Percentiles rank a stretch among this genome's conserved stretches.
Evolutionary conservation across 1,140 invertebrate genomes (phyloP).

Genomic region (Charaxes varanes): DNA sequence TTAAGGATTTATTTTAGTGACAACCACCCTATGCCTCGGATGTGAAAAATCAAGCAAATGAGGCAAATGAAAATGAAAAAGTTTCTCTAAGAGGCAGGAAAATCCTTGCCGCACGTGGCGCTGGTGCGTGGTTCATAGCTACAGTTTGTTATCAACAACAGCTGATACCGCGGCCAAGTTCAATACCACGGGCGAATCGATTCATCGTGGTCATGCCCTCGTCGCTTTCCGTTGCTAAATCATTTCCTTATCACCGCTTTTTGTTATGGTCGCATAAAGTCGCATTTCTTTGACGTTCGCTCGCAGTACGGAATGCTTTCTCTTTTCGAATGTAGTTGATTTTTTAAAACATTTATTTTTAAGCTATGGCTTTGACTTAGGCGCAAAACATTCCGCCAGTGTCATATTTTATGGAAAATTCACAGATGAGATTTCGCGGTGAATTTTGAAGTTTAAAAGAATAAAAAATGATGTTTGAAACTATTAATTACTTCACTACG

Average conservation of each 20-base stretch:
- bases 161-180: slow-evolving; percentile 63
- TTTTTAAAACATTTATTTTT: slow-evolving; percentile 2
- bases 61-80: no score
- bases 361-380: no score
- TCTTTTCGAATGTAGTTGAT: slow-evolving; percentile 1
- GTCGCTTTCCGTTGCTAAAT: slow-evolving; percentile 50
- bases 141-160: slow-evolving; percentile 37
- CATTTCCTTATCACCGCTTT: slow-evolving; percentile 38
- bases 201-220: slow-evolving; percentile 46
- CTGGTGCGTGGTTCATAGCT: slow-evolving; percentile 32
- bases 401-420: no score
- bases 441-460: not conserved
- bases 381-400: no score
- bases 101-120: slow-evolving; percentile 19
- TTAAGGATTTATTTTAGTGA: no score
- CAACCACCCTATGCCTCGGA: no score
- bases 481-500: no score
- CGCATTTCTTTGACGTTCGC: slow-evolving; percentile 8
- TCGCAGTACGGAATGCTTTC: slow-evolving; percentile 11
- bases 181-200: slow-evolving; percentile 65
- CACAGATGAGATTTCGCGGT: no score
- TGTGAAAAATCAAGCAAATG: no score
- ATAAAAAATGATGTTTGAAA: not conserved
- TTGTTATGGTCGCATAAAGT: slow-evolving; percentile 15
- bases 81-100: not conserved